Conservation (phyloP, 1,140 invertebrate genomes). For the Trachymyrmex septentrionalis region DNA sequence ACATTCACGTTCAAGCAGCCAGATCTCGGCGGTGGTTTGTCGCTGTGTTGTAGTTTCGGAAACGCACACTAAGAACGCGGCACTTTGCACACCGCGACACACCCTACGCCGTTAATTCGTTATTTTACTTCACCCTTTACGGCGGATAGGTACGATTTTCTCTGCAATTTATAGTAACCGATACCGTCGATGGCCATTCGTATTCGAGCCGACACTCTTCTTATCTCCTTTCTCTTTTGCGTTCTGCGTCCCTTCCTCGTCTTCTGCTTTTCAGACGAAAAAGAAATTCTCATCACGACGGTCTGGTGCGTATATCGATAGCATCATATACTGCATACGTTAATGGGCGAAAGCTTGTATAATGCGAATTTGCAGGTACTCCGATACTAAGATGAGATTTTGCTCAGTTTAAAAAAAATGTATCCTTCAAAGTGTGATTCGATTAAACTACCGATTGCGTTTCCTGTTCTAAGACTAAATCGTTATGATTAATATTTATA, state of each 20-base stretch:
- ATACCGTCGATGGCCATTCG: slow-evolving; percentile 76
- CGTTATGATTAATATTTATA: background rate
- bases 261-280: slow-evolving; percentile 20
- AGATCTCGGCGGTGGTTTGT: slow-evolving; percentile 15
- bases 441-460: background rate
- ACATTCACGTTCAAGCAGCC: slow-evolving; percentile 56
- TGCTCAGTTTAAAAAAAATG: background rate
- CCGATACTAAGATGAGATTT: slow-evolving; percentile 2
- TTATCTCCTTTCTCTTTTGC: slow-evolving; percentile 44
- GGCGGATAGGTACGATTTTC: slow-evolving; percentile 72
- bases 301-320: slow-evolving; percentile 16
- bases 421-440: background rate
- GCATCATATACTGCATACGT: slow-evolving; percentile 31
- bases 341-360: slow-evolving; percentile 27
- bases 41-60: slow-evolving; percentile 35
- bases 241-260: background rate
- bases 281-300: slow-evolving; percentile 12
- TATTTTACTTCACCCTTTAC: slow-evolving; percentile 78
- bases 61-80: slow-evolving; percentile 66
- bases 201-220: slow-evolving; percentile 72
- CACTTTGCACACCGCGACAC: slow-evolving; percentile 75
- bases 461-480: background rate
- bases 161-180: slow-evolving; percentile 77
- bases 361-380: slow-evolving; percentile 12
- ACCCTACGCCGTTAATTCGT: slow-evolving; percentile 77